Conservation (phyloP, 2,113 vertebrate species). For the Columbina picui region DNA sequence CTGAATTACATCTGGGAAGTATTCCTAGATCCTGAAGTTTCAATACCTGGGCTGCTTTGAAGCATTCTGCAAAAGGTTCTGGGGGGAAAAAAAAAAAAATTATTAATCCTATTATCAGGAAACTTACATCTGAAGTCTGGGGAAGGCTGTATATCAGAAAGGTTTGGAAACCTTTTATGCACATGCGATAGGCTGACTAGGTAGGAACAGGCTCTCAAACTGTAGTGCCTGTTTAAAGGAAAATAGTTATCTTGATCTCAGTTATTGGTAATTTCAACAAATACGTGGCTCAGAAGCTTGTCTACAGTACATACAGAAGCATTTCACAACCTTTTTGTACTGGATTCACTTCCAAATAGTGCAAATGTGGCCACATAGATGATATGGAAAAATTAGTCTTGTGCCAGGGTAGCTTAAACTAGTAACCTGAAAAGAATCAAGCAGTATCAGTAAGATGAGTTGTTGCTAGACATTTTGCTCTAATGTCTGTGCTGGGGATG, state of each 20-base stretch:
- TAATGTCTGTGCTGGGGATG: not conserved
- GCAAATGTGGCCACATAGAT: not conserved
- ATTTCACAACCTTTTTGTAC: not conserved
- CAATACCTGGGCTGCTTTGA: not conserved
- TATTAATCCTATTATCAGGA: not conserved
- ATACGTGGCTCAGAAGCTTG: not conserved
- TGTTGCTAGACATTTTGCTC: not conserved
- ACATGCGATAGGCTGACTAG: rapidly evolving
- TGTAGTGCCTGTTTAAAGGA: not conserved
- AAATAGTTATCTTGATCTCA: not conserved
- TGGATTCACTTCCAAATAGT: not conserved
- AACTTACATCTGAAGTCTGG: not conserved
- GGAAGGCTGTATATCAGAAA: not conserved
- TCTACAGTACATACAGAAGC: not conserved
- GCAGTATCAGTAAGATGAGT: not conserved
- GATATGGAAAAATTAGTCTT: not conserved
- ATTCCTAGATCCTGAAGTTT: not conserved
- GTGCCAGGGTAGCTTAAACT: not conserved
- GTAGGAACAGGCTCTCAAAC: not conserved
- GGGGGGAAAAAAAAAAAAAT: not conserved
- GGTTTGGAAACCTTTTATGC: not conserved
- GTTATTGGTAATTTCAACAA: not conserved
- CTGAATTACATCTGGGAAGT: not conserved
- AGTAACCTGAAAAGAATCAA: not conserved
- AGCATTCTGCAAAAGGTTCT: not conserved